These are phyloP conservation scores for Anas platyrhynchos DNA, from an alignment of 2,113 vertebrate species.

Conservation along the genomic window DNA sequence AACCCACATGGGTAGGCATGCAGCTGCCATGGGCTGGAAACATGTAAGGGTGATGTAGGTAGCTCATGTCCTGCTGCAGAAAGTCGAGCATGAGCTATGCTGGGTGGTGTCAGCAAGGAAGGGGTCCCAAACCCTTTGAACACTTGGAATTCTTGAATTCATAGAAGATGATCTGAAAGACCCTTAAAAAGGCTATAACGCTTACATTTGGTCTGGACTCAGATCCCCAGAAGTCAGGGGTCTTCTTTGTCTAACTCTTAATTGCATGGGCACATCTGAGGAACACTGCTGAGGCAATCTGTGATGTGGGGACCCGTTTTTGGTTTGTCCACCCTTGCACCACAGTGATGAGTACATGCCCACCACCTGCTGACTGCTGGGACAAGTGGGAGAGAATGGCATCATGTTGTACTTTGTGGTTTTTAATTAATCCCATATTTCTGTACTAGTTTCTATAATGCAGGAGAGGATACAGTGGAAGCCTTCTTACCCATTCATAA, in stretches of 20 bases:
- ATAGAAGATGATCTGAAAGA: background rate
- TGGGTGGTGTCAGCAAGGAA: background rate
- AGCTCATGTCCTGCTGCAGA: background rate
- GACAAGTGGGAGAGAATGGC: background rate
- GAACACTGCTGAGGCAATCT: accelerated
- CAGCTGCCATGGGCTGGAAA: background rate
- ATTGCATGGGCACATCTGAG: background rate
- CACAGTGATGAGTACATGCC: background rate
- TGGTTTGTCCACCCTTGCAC: background rate
- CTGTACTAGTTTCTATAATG: background rate
- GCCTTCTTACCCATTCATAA: background rate
- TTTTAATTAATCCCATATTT: background rate
- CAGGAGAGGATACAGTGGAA: background rate
- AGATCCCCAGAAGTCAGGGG: accelerated
- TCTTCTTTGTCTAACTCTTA: background rate
- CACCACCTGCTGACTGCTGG: background rate
- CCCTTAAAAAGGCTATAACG: background rate
- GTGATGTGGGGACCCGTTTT: accelerated
- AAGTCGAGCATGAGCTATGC: background rate
- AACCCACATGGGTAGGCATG: background rate
- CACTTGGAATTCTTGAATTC: background rate
- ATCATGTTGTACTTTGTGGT: background rate
- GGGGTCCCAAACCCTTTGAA: background rate
- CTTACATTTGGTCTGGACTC: background rate
- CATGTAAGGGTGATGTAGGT: background rate